These are phyloP conservation scores for Heliocidaris erythrogramma DNA, from an alignment of 35 echinoderm and acorn worm genomes.

Conservation along the genomic window DNA sequence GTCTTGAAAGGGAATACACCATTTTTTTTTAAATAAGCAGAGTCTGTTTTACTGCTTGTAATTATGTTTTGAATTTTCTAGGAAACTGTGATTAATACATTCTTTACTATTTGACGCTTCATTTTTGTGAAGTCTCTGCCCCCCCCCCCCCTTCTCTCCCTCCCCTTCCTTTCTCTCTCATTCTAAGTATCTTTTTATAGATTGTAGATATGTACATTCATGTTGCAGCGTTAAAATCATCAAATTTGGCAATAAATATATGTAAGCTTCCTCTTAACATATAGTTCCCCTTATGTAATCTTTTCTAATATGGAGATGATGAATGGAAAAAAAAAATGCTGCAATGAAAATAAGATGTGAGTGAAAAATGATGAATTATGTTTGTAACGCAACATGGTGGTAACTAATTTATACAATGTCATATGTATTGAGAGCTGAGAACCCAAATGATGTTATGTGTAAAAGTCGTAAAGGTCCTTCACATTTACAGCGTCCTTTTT, in stretches of 20 bases:
- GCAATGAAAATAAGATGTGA: neutral
- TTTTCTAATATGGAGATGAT: neutral
- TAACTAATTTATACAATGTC: neutral
- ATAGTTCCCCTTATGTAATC: neutral
- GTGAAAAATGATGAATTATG: neutral
- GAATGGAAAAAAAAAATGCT: neutral
- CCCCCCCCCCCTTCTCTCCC: too few species aligned
- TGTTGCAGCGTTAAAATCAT: neutral
- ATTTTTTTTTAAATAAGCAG: neutral
- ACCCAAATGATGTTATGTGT: neutral
- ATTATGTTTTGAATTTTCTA: neutral
- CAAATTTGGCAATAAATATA: neutral
- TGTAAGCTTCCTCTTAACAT: neutral
- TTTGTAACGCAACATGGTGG: neutral
- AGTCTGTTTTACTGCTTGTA: neutral
- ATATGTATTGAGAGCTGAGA: neutral
- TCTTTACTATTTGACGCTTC: too few species aligned
- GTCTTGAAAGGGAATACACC: neutral
- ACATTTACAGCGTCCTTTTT: neutral
- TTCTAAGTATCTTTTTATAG: neutral
- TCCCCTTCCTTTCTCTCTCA: neutral
- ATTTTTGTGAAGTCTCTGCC: too few species aligned
- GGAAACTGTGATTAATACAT: neutral
- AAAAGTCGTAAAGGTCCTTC: neutral
- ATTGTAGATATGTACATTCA: slow-evolving; percentile 44